Conservation (phyloP, 2,888 invertebrate genomes). For the Ischnura elegans region DNA sequence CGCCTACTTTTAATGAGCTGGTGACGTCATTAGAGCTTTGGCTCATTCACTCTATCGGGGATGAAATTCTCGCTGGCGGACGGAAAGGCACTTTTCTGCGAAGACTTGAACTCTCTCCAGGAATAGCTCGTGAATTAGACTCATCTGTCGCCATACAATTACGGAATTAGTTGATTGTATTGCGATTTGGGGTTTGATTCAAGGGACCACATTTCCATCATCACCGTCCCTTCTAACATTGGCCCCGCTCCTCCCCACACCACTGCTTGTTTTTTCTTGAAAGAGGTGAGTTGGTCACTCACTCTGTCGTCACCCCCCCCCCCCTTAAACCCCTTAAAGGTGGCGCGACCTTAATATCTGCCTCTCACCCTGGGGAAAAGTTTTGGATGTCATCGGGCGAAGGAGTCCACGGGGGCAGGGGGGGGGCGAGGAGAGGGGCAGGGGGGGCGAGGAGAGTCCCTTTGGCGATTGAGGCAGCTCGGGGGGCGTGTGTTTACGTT, state of each 20-base stretch:
- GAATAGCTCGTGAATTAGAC: too few species aligned
- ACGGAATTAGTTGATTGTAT: too few species aligned
- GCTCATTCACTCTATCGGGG: too few species aligned
- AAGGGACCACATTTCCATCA: too few species aligned
- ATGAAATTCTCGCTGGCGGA: too few species aligned
- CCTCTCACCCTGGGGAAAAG: neutral
- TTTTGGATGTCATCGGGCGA: neutral
- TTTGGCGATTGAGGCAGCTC: neutral
- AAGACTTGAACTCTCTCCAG: too few species aligned
- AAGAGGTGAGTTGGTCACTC: constrained; percentile 2
- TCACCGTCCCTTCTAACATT: too few species aligned
- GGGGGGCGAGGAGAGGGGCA: neutral
- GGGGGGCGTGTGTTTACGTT: neutral
- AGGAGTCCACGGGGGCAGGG: neutral
- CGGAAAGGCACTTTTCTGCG: too few species aligned
- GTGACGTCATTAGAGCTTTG: too few species aligned
- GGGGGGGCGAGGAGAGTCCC: neutral
- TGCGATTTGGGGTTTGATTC: too few species aligned
- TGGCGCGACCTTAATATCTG: neutral
- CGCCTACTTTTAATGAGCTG: too few species aligned
- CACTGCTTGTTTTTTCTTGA: neutral
- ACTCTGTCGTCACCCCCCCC: neutral
- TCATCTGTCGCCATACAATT: too few species aligned
- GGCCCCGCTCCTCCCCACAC: neutral
- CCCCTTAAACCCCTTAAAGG: neutral